Base-by-base conservation (phyloP, 2,797 vertebrate genomes). In the Sebastes umbrosus region DNA sequence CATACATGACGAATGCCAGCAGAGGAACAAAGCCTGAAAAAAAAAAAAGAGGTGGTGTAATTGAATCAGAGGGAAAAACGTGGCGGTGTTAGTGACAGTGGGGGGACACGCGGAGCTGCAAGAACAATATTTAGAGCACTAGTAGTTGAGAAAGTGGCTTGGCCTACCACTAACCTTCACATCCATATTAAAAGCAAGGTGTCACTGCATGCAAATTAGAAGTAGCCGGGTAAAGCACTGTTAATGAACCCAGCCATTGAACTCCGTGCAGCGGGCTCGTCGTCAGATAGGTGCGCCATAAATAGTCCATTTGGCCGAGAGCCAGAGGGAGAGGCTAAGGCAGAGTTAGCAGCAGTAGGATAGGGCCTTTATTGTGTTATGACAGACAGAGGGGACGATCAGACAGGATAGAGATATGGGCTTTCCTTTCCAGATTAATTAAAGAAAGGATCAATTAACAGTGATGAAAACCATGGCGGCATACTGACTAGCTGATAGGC, bases 361-460 rank as follows among this genome's bases (percentile, higher is more conserved):
- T 88, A 80, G 88, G 85, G 89, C 90, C 92, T 93, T 94, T 93
- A 93, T 94, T 94, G 88, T 93, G 91, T 93, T 95, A 92, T 94
- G 94, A 95, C 91, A 94, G 94, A 95, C 94, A 93, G 93, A 94
- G 91, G 86, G 91, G 92, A 93, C 86, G 87, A 90, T 93, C 87
- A 93, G 92, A 94, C 93, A 90, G 95, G 92, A 94, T 92, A 92
- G 92, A 94, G 94, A 95, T 95, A 94, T 89, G 87, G 93, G 91
- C 90, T 94, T 95, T 92, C 94, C 93, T 95, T 95, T 95, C 94
- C 93, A 96, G 94, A 95, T 96, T 96, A 96, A 96, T 96, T 96
- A 96, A 96, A 96, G 95, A 95, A 96, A 94, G 95, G 95, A 96
- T 96, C 95, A 96, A 96, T 96, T 96, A 96, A 95, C 94, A 95